Percentiles rank a stretch among this genome's conserved stretches.
phyloP scores from a whole-genome alignment of 1,140 invertebrate genomes.

The Monomorium pharaonis region DNA sequence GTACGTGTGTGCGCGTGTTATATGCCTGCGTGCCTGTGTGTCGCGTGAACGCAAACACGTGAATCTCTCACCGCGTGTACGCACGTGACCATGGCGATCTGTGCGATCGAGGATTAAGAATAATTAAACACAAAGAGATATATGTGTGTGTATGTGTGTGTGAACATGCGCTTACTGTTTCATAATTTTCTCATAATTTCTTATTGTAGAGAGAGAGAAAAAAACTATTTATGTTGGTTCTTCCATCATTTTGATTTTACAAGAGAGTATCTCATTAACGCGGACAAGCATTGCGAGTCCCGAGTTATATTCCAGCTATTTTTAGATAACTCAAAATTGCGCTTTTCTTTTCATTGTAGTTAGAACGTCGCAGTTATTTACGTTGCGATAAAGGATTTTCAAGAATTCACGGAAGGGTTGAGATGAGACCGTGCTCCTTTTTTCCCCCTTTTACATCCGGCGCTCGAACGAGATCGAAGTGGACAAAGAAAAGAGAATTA shows the following conservation, averaged over 20 bases:
- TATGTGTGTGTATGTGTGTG: neutral
- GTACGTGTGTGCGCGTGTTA: constrained; percentile 66
- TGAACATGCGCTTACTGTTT: neutral
- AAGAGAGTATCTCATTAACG: neutral
- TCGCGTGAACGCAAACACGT: neutral
- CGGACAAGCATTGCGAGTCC: neutral
- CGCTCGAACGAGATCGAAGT: constrained; percentile 39
- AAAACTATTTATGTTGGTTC: neutral
- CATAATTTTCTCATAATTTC: neutral
- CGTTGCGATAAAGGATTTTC: constrained; percentile 11
- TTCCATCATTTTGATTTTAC: neutral
- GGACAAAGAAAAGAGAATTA: constrained; percentile 53
- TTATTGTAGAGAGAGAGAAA: neutral
- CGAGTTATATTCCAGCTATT: neutral
- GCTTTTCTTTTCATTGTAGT: constrained; percentile 11
- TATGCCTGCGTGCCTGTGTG: constrained; percentile 66
- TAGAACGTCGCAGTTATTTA: constrained; percentile 29
- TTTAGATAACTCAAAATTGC: neutral
- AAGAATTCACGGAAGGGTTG: constrained; percentile 30
- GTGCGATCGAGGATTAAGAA: constrained; percentile 16
- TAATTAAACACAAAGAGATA: constrained; percentile 28
- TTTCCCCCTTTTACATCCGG: neutral
- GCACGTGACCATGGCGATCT: neutral
- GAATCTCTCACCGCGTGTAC: neutral
- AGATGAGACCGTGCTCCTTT: neutral